phyloP scores from a whole-genome alignment of 2,888 invertebrate species.

The Epistrophe grossulariae region DNA sequence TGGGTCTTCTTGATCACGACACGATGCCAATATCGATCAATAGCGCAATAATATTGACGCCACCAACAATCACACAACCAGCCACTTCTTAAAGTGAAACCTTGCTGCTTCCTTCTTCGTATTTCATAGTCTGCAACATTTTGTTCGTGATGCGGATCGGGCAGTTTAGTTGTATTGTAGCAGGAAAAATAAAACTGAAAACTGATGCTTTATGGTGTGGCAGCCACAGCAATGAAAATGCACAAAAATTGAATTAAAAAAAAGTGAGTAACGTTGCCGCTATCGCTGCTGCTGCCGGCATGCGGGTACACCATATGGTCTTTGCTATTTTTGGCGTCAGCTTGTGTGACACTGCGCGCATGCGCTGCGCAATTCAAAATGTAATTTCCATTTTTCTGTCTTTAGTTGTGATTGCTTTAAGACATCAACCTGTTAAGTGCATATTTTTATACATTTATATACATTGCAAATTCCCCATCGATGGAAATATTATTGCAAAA shows the following conservation, averaged over 20 bases:
- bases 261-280: neutral
- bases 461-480: neutral
- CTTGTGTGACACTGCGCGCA: slow-evolving; percentile 48
- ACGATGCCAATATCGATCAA: neutral
- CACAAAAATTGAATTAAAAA: slow-evolving; percentile 22
- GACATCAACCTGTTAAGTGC: slow-evolving; percentile 1
- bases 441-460: neutral
- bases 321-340: slow-evolving; percentile 28
- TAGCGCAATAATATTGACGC: slow-evolving; percentile 30
- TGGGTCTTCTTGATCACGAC: slow-evolving; percentile 18
- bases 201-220: slow-evolving; percentile 27
- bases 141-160: slow-evolving; percentile 51
- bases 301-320: slow-evolving; percentile 20
- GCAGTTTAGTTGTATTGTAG: slow-evolving; percentile 6
- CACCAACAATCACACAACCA: slow-evolving; percentile 15
- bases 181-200: slow-evolving; percentile 59
- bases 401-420: neutral
- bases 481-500: slow-evolving; percentile 34
- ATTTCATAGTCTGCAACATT: neutral
- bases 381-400: slow-evolving; percentile 31
- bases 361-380: slow-evolving; percentile 23
- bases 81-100: slow-evolving; percentile 12
- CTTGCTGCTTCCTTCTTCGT: slow-evolving; percentile 38
- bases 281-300: slow-evolving; percentile 12
- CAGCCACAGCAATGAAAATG: slow-evolving; percentile 14